Percentiles rank a stretch among this genome's conserved stretches.
phyloP scores from a whole-genome alignment of 2,888 invertebrate species.

The Cheilosia grossa region DNA sequence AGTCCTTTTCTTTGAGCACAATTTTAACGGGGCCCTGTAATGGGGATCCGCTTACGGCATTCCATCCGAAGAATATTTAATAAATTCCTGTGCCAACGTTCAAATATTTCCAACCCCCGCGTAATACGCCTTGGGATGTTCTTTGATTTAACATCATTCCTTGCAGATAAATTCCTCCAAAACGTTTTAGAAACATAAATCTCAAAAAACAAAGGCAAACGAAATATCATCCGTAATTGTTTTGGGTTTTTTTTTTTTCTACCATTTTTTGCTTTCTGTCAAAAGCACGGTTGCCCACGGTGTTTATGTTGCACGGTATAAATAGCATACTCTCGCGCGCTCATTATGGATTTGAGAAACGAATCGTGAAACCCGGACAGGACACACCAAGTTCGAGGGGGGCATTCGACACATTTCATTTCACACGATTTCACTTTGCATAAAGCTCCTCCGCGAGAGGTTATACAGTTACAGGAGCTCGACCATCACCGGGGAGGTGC shows the following conservation, averaged over 20 bases:
- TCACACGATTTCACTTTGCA: constrained; percentile 73
- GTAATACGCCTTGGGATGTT: constrained; percentile 13
- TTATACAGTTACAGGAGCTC: constrained; percentile 20
- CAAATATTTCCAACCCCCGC: constrained; percentile 2
- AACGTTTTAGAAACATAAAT: neutral
- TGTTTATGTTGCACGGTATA: constrained; percentile 56
- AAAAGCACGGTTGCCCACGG: constrained; percentile 55
- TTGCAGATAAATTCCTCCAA: constrained; percentile 21
- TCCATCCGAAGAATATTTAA: constrained; percentile 46
- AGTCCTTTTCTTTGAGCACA: constrained; percentile 12
- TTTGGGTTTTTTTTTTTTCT: neutral
- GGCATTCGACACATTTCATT: constrained; percentile 65
- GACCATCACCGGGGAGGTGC: constrained; percentile 42
- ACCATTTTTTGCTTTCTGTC: neutral
- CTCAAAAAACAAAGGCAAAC: constrained; percentile 34
- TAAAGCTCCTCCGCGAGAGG: constrained; percentile 57
- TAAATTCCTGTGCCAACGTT: constrained; percentile 46
- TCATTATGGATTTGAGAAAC: constrained; percentile 37
- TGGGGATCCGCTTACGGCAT: constrained; percentile 39
- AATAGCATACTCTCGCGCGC: constrained; percentile 6
- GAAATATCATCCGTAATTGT: constrained; percentile 31
- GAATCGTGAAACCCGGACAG: constrained; percentile 8
- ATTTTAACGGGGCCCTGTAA: constrained; percentile 24
- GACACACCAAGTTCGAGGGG: neutral
- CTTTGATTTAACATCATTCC: constrained; percentile 54